These are phyloP conservation scores for Macrotus californicus DNA, from an alignment of 2,113 vertebrate genomes.

Conservation along the genomic window DNA sequence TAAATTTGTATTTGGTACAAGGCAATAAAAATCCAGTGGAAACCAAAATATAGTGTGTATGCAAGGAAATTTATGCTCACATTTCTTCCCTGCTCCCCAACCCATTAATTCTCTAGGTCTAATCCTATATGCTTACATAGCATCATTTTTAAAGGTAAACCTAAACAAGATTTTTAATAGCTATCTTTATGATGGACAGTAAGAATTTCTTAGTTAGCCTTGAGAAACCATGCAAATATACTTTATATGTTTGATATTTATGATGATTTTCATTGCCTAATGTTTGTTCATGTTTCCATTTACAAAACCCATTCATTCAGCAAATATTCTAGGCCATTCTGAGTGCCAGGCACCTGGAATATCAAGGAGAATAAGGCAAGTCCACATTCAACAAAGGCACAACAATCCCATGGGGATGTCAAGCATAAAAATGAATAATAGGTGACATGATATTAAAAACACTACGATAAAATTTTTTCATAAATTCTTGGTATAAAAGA, in stretches of 20 bases:
- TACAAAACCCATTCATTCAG: constrained; percentile 38
- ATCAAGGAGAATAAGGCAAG: not conserved
- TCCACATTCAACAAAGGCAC: not conserved
- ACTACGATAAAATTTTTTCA: not conserved
- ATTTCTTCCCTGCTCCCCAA: not conserved
- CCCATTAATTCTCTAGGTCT: not conserved
- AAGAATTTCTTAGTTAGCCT: constrained; percentile 28
- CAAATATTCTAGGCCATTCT: constrained; percentile 35
- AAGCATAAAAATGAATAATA: not conserved
- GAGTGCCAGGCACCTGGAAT: not conserved
- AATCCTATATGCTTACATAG: not conserved
- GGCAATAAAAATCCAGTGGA: not conserved
- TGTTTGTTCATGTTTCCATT: constrained; percentile 49
- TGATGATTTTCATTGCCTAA: constrained; percentile 28
- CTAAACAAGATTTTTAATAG: not conserved
- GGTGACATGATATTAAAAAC: not conserved
- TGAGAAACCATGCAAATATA: constrained; percentile 40
- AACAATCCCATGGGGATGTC: not conserved
- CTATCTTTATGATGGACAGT: constrained; percentile 1
- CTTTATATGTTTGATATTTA: constrained; percentile 12
- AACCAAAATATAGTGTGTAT: not conserved
- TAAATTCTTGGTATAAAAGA: not conserved
- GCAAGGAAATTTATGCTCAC: not conserved
- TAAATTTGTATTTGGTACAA: not conserved
- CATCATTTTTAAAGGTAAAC: not conserved